A percentile compares a stretch with the other conserved stretches of the same genome.
Evolutionary conservation across 2,888 invertebrate species (phyloP).

Genomic region (Brachylomia viminalis): DNA sequence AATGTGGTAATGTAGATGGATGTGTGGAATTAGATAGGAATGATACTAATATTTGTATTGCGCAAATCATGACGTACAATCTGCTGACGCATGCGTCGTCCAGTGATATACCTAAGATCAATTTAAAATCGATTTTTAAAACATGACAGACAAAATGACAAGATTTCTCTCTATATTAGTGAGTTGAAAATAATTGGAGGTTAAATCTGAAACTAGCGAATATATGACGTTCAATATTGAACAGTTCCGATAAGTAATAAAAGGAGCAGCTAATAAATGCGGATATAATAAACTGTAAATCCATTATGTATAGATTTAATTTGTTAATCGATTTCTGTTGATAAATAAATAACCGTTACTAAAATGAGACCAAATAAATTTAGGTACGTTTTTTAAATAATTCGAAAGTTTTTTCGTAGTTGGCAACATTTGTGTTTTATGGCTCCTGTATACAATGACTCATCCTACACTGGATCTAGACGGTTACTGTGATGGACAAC

Average conservation of each 20-base stretch:
- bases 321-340: constrained; percentile 76
- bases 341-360: constrained; percentile 84
- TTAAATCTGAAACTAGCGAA: constrained; percentile 28
- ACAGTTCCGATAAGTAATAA: constrained; percentile 16
- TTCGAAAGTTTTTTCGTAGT: constrained; percentile 77
- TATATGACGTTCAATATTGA: constrained; percentile 19
- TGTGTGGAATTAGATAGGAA: constrained; percentile 64
- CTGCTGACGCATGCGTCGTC: constrained; percentile 9
- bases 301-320: constrained; percentile 66
- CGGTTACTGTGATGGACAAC: not conserved
- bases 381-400: constrained; percentile 84
- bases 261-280: constrained; percentile 30
- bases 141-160: constrained; percentile 24
- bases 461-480: not conserved
- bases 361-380: constrained; percentile 90
- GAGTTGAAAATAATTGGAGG: constrained; percentile 35
- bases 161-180: constrained; percentile 7
- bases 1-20: constrained; percentile 40
- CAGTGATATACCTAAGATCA: constrained; percentile 28
- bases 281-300: constrained; percentile 56
- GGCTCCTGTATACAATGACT: constrained; percentile 39
- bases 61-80: constrained; percentile 62
- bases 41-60: constrained; percentile 63
- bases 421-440: constrained; percentile 80
- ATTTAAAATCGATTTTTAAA: constrained; percentile 28